Evolutionary conservation across 2,113 vertebrate species (phyloP).

Genomic region (Amphiprion percula): DNA sequence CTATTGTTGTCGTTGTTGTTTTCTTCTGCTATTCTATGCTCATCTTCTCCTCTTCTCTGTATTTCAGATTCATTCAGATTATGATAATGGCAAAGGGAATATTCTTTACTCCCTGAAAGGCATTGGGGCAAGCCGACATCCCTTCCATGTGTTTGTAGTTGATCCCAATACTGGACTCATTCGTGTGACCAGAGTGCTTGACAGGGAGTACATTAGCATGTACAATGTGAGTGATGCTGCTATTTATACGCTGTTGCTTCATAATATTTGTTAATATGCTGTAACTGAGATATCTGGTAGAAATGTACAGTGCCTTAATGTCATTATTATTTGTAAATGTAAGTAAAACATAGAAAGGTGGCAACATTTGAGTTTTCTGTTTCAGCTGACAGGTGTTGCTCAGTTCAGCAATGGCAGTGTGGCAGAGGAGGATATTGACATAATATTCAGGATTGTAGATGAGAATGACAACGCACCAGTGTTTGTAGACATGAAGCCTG

Average conservation of each 20-base stretch:
- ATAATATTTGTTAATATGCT: background rate
- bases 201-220: slow-evolving; percentile 82
- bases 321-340: too few relatives aligned
- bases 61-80: slow-evolving; percentile 92
- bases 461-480: slow-evolving; percentile 78
- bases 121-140: slow-evolving; percentile 83
- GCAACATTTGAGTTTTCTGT: too few relatives aligned
- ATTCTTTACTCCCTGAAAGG: slow-evolving; percentile 87
- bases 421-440: slow-evolving; percentile 70
- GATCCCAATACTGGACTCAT: slow-evolving; percentile 86
- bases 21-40: too few relatives aligned
- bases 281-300: too few relatives aligned
- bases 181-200: slow-evolving; percentile 87
- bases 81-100: slow-evolving; percentile 33
- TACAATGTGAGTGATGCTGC: slow-evolving; percentile 76
- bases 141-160: slow-evolving; percentile 89
- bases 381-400: slow-evolving; percentile 78
- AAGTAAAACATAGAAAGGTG: too few relatives aligned
- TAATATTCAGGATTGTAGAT: slow-evolving; percentile 78
- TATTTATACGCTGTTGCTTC: too few relatives aligned
- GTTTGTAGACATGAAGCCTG: slow-evolving; percentile 34
- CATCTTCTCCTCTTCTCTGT: background rate
- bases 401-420: fast-evolving
- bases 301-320: too few relatives aligned
- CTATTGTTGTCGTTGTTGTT: too few relatives aligned